phyloP scores from a whole-genome alignment of 2,797 vertebrate genomes.

The Octomys mimax region DNA sequence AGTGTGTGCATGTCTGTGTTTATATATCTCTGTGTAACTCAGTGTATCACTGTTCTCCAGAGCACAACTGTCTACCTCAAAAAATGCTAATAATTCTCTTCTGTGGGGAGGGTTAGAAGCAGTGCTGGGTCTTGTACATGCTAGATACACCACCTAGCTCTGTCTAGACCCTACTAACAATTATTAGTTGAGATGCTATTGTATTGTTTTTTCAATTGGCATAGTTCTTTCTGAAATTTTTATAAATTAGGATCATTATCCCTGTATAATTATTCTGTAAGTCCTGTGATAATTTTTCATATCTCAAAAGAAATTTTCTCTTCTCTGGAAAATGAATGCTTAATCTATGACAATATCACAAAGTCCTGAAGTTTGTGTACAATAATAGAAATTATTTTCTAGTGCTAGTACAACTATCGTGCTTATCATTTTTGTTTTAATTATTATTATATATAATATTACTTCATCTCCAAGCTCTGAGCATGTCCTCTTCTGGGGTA shows the following conservation, averaged over 20 bases:
- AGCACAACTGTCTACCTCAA: background rate
- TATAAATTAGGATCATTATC: background rate
- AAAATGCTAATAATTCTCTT: background rate
- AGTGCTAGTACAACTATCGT: background rate
- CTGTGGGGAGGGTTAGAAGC: background rate
- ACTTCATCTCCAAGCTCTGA: background rate
- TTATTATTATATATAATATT: background rate
- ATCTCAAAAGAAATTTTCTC: slow-evolving; percentile 32
- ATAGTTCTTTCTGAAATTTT: background rate
- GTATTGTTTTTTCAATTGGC: background rate
- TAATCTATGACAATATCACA: background rate
- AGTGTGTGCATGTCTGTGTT: background rate
- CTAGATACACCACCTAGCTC: background rate
- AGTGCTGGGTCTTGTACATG: too few relatives aligned
- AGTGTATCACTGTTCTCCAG: slow-evolving; percentile 13
- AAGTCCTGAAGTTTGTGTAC: background rate
- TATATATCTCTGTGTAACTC: background rate
- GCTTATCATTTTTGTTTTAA: background rate
- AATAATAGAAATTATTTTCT: slow-evolving; percentile 13
- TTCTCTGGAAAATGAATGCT: slow-evolving; percentile 20
- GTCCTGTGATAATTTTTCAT: slow-evolving; percentile 20
- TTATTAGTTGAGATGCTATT: slow-evolving; percentile 23
- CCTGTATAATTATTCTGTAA: background rate
- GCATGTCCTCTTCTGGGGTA: background rate
- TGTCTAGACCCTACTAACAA: background rate